Percentiles rank a stretch among this genome's conserved stretches.
Evolutionary conservation across 1,140 invertebrate genomes (phyloP).

Genomic region (Schlechtendalia chinensis): DNA sequence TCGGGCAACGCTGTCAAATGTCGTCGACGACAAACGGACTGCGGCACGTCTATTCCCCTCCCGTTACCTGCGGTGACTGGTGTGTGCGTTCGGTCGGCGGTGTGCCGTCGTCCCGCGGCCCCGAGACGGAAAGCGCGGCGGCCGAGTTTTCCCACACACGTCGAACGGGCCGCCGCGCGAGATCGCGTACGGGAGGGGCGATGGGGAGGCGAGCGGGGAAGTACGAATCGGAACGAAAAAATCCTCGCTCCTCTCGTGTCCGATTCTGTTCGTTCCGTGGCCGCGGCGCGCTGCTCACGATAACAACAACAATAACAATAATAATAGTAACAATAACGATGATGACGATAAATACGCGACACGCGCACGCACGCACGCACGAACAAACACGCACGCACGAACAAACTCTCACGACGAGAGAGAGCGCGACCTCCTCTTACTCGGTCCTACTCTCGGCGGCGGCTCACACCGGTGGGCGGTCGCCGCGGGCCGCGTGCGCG

Average conservation of each 20-base stretch:
- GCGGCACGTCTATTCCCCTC: too few species aligned
- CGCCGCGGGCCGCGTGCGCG: background rate
- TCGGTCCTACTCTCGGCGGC: background rate
- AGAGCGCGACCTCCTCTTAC: constrained; percentile 18
- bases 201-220: background rate
- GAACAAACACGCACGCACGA: too few species aligned
- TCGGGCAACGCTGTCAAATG: too few species aligned
- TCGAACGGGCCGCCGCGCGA: too few species aligned
- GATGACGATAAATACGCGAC: background rate
- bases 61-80: too few species aligned
- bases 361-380: background rate
- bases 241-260: background rate
- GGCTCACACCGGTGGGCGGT: background rate
- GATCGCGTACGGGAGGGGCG: background rate
- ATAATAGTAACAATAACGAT: background rate
- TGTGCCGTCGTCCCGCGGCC: background rate
- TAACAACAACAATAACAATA: background rate
- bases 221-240: background rate
- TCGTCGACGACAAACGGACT: too few species aligned
- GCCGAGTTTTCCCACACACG: constrained; percentile 7
- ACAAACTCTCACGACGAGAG: background rate
- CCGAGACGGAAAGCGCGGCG: constrained; percentile 1
- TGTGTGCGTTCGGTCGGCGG: background rate
- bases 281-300: background rate
- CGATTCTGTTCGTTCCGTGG: background rate